Conservation (phyloP, 2,113 vertebrate species). For the Crotalus tigris region DNA sequence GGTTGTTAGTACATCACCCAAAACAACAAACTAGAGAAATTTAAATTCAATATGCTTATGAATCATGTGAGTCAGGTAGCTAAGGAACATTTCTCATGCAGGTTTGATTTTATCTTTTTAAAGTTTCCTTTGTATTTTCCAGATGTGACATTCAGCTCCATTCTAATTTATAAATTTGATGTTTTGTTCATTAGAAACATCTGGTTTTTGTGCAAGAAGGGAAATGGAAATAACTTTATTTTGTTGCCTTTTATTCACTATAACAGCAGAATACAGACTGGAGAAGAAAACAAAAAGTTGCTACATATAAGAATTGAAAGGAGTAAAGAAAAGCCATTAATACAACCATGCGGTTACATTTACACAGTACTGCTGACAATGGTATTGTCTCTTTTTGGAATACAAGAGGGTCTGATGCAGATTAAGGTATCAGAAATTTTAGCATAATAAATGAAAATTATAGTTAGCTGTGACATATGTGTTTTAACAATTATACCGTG, state of each 20-base stretch:
- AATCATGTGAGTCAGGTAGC: background rate
- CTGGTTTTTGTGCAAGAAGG: background rate
- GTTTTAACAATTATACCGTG: background rate
- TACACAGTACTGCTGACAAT: background rate
- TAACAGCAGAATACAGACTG: background rate
- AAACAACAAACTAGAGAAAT: background rate
- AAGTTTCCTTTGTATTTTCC: background rate
- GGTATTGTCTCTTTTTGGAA: background rate
- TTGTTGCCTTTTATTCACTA: background rate
- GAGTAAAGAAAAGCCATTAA: background rate
- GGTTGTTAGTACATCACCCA: background rate
- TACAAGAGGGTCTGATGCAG: background rate
- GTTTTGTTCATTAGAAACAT: background rate
- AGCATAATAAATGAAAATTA: background rate
- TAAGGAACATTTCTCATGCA: background rate
- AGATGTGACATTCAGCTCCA: background rate
- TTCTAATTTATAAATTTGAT: background rate
- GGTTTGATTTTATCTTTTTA: background rate
- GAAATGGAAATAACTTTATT: background rate
- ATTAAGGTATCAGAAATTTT: background rate
- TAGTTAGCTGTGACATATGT: background rate
- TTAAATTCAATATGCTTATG: background rate
- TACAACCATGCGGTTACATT: background rate
- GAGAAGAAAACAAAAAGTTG: background rate
- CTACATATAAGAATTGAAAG: background rate